Conservation (phyloP, 2,797 vertebrate genomes). For the Philypnodon macrostomus region DNA sequence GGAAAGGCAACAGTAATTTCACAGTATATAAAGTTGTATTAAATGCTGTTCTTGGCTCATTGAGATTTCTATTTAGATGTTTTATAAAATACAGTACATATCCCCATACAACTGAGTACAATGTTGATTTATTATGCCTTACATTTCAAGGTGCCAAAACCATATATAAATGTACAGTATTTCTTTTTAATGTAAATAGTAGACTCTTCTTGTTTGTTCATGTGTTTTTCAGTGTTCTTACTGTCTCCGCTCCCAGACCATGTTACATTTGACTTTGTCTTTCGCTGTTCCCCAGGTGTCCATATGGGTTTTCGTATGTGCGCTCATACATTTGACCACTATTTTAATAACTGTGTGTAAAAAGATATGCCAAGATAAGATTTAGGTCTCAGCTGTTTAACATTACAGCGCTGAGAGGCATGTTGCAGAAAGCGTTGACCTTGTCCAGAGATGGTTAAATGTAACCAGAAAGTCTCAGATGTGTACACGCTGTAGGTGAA, state of each 20-base stretch:
- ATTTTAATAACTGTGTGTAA: conserved; percentile 55
- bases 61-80: conserved; percentile 5
- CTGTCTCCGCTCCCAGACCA: neutral
- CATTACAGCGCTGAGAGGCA: conserved; percentile 25
- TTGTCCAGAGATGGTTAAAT: conserved; percentile 20
- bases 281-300: conserved; percentile 52
- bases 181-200: conserved; percentile 5
- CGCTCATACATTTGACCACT: conserved; percentile 63
- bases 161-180: conserved; percentile 1
- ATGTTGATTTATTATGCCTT: neutral
- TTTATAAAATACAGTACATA: neutral
- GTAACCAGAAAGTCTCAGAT: neutral
- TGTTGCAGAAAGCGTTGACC: conserved; percentile 4
- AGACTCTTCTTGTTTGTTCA: conserved; percentile 3
- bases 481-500: conserved; percentile 7
- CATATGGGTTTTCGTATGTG: conserved; percentile 41
- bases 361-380: conserved; percentile 35
- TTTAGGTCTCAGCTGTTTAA: conserved; percentile 57
- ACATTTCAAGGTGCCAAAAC: conserved; percentile 11
- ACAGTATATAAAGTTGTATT: neutral
- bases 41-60: no score
- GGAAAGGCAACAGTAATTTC: neutral
- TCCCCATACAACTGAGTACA: neutral
- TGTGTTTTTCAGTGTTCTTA: conserved; percentile 1
- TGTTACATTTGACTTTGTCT: conserved; percentile 9